Conservation (phyloP, 2,888 invertebrate genomes). For the Melinopterus prodromus region DNA sequence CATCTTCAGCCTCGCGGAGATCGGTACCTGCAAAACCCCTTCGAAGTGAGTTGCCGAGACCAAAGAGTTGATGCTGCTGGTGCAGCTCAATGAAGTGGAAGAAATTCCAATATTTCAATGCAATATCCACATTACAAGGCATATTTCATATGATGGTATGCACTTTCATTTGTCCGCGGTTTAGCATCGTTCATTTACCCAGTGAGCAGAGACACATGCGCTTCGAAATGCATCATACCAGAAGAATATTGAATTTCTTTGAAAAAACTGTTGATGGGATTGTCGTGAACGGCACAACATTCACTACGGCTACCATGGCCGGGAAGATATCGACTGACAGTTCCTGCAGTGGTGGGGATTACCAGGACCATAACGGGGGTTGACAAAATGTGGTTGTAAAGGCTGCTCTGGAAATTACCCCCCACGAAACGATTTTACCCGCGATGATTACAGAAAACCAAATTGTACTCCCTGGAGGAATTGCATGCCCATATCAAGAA, state of each 20-base stretch:
- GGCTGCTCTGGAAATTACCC: conserved; percentile 24
- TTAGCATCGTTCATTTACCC: conserved; percentile 14
- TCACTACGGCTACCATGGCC: too few species aligned
- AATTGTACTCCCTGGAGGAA: too few species aligned
- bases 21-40: conserved; percentile 14
- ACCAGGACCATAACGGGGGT: conserved; percentile 25
- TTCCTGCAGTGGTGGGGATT: conserved; percentile 15
- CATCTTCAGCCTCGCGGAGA: conserved; percentile 17
- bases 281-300: too few species aligned
- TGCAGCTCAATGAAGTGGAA: too few species aligned
- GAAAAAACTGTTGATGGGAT: too few species aligned
- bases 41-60: not conserved
- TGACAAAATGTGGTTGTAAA: conserved; percentile 22
- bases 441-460: conserved; percentile 16
- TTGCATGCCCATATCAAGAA: conserved; percentile 27
- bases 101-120: conserved; percentile 22
- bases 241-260: conserved; percentile 15
- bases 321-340: too few species aligned
- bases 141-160: conserved; percentile 20
- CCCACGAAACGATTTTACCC: not conserved
- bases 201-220: conserved; percentile 5
- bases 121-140: conserved; percentile 24
- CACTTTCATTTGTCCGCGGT: conserved; percentile 27
- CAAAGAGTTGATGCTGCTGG: conserved; percentile 9
- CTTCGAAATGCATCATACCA: conserved; percentile 19